Conservation (phyloP, 1,140 invertebrate genomes). For the Anoplophora glabripennis region DNA sequence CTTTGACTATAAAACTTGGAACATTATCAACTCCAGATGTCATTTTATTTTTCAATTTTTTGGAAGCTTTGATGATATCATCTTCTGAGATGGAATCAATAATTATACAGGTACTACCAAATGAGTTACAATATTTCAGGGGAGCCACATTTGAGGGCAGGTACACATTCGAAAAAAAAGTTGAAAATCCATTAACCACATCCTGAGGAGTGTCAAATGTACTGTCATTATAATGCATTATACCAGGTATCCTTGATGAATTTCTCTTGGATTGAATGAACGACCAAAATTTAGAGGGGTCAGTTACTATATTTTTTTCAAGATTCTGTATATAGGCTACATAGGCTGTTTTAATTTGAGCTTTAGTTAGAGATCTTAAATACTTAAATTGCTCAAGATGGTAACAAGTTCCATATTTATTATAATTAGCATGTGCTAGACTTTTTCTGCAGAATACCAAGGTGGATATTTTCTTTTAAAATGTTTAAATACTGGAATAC, state of each 20-base stretch:
- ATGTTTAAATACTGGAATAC: not conserved
- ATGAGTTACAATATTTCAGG: not conserved
- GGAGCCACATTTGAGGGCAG: not conserved
- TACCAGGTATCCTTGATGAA: slow-evolving; percentile 9
- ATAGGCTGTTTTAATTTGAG: not conserved
- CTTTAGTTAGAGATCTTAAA: not conserved
- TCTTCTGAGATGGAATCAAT: slow-evolving; percentile 1
- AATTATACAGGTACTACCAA: not conserved
- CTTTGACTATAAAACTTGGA: slow-evolving; percentile 7
- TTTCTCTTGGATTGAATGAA: slow-evolving; percentile 9
- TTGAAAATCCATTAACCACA: slow-evolving; percentile 14
- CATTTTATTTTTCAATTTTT: slow-evolving; percentile 6
- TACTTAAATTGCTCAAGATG: slow-evolving; percentile 2
- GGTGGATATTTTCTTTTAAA: slow-evolving; percentile 6
- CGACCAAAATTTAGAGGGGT: slow-evolving; percentile 1
- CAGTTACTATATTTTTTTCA: not conserved
- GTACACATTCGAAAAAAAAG: slow-evolving; percentile 7
- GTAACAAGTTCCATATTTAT: not conserved
- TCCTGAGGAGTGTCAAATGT: slow-evolving; percentile 1
- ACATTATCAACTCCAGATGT: slow-evolving; percentile 15
- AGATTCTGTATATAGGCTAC: not conserved
- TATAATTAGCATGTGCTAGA: not conserved
- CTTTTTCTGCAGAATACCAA: slow-evolving; percentile 1
- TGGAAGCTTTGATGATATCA: slow-evolving; percentile 9
- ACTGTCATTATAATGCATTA: slow-evolving; percentile 4